Conservation (phyloP, 2,888 invertebrate species). For the Eledona agricola region DNA sequence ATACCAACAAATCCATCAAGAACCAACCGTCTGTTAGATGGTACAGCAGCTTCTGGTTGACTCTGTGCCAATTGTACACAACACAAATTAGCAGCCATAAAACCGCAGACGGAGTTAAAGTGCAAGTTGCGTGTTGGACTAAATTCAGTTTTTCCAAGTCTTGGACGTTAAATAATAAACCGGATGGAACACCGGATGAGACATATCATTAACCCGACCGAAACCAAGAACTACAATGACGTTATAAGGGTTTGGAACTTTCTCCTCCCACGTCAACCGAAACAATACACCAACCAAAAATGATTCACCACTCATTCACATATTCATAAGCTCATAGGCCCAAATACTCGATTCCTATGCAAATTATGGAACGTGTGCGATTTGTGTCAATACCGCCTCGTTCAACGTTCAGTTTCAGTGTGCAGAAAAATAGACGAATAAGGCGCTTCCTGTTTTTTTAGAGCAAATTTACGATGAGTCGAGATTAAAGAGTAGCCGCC, state of each 20-base stretch:
- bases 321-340: not conserved
- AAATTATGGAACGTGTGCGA: not conserved
- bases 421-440: constrained; percentile 4
- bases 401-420: not conserved
- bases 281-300: not conserved
- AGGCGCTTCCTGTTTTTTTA: constrained; percentile 12
- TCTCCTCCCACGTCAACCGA: constrained; percentile 25
- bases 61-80: no score
- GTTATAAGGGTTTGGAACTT: constrained; percentile 27
- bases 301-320: not conserved
- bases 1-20: constrained; percentile 6
- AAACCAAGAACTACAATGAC: constrained; percentile 28
- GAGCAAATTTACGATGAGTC: constrained; percentile 4
- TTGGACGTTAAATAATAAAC: no score
- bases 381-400: no score
- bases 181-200: no score
- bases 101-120: no score
- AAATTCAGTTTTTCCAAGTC: no score
- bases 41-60: no score
- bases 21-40: not conserved
- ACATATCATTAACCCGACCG: no score
- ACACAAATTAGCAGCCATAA: no score
- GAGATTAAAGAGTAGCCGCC: constrained; percentile 13
- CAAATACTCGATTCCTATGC: not conserved
- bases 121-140: no score